Conservation (phyloP, 2,113 vertebrate genomes). For the Pangasianodon hypophthalmus region DNA sequence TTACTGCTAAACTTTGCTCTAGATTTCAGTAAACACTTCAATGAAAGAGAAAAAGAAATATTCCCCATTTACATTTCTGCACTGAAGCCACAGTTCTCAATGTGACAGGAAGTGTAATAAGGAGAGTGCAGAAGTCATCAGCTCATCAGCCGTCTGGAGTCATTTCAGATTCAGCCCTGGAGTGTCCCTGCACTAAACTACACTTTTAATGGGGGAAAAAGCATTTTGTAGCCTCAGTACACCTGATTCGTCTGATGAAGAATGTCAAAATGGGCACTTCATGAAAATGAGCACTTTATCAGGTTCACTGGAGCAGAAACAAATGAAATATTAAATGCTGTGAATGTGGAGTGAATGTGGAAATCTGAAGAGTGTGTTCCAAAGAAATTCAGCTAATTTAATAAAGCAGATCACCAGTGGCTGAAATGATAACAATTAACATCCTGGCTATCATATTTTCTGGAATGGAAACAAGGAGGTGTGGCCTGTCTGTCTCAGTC, state of each 20-base stretch:
- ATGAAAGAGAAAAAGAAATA: background rate
- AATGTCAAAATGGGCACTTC: background rate
- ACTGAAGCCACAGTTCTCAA: background rate
- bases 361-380: background rate
- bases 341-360: background rate
- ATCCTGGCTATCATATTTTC: background rate
- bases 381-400: background rate
- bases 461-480: background rate
- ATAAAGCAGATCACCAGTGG: background rate
- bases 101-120: conserved; percentile 9
- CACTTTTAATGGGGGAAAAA: background rate
- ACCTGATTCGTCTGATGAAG: conserved; percentile 15
- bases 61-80: background rate
- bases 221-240: background rate
- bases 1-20: background rate
- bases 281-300: background rate
- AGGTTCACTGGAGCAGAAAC: conserved; percentile 6
- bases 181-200: conserved; percentile 2
- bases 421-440: background rate
- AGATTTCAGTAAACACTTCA: background rate
- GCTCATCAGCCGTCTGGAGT: conserved; percentile 10
- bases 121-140: background rate
- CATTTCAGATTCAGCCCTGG: conserved; percentile 21
- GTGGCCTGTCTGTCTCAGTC: background rate
- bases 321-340: conserved; percentile 11